phyloP scores from a whole-genome alignment of 2,113 vertebrate genomes.

The Eulacestoma nigropectus region DNA sequence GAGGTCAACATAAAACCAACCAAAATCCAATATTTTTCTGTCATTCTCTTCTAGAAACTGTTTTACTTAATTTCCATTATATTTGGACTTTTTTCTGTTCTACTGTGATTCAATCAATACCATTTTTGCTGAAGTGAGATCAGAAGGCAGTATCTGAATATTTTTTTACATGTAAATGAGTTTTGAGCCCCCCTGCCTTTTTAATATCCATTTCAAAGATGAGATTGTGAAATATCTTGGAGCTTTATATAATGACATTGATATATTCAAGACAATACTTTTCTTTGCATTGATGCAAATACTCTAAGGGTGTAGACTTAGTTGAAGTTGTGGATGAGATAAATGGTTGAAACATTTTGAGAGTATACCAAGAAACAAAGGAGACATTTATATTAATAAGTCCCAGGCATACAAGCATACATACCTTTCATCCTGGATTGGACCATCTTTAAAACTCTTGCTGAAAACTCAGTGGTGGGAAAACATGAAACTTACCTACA shows the following conservation, averaged over 20 bases:
- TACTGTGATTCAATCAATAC: background rate
- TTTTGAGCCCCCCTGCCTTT: background rate
- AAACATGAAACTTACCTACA: background rate
- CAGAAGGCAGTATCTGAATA: background rate
- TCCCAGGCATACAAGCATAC: background rate
- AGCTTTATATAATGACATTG: background rate
- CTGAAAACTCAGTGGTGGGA: background rate
- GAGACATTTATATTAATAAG: background rate
- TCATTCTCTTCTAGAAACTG: background rate
- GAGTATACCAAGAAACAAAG: background rate
- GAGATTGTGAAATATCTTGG: background rate
- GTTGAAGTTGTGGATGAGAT: background rate
- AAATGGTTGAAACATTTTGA: background rate
- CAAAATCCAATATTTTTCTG: background rate
- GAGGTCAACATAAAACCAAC: background rate
- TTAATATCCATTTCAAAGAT: background rate
- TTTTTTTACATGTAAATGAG: background rate
- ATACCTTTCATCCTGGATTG: background rate
- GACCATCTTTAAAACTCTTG: background rate
- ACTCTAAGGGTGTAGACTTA: background rate
- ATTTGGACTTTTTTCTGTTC: background rate
- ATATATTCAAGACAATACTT: background rate
- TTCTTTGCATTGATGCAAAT: background rate
- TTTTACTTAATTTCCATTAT: background rate
- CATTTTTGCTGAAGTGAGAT: background rate